Evolutionary conservation across 2,888 invertebrate genomes (phyloP).

Genomic region (Neuroscelio doddi): DNA sequence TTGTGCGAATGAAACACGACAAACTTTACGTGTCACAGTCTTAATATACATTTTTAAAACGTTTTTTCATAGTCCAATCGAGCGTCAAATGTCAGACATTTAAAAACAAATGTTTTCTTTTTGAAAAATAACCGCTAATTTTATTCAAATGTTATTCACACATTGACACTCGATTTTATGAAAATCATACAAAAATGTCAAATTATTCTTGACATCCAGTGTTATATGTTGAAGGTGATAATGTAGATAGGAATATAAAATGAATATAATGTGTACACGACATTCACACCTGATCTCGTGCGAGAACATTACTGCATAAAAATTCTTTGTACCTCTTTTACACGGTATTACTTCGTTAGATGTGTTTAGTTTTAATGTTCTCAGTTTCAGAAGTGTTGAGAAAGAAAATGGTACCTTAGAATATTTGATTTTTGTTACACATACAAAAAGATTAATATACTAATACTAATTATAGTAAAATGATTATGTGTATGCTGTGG

Average conservation of each 20-base stretch:
- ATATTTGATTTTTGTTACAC: conserved; percentile 8
- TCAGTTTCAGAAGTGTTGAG: neutral
- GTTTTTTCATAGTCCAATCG: neutral
- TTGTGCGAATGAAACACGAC: no score
- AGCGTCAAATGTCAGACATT: neutral
- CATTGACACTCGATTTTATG: neutral
- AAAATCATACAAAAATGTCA: no score
- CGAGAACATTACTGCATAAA: neutral
- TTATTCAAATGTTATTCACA: no score
- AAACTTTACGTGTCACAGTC: no score
- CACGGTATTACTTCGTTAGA: neutral
- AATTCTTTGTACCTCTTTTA: conserved; percentile 22
- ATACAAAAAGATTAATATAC: conserved; percentile 12
- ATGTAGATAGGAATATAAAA: neutral
- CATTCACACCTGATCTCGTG: neutral
- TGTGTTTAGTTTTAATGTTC: conserved; percentile 7
- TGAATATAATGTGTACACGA: neutral
- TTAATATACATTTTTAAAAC: neutral
- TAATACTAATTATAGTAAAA: conserved; percentile 18
- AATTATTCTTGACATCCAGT: neutral
- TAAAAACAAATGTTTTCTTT: conserved; percentile 7
- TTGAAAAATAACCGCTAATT: no score
- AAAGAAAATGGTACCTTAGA: neutral
- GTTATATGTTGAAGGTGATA: neutral
- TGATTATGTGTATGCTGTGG: conserved; percentile 27